Conservation (phyloP, 2,113 vertebrate genomes). For the Heloderma charlesbogerti region DNA sequence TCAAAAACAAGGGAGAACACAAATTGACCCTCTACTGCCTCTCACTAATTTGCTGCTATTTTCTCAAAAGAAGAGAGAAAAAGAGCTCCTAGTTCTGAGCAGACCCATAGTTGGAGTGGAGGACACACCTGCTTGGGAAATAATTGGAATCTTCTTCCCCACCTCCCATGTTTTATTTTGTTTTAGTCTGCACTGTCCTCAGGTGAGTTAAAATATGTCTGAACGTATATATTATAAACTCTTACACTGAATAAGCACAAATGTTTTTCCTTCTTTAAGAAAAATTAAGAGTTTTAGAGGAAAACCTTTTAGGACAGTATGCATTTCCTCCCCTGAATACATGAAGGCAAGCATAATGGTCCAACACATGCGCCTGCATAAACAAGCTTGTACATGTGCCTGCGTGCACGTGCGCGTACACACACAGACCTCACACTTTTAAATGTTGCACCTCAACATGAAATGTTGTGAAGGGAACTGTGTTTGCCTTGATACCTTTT, state of each 20-base stretch:
- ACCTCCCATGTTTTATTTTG: constrained; percentile 21
- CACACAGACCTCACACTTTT: constrained; percentile 56
- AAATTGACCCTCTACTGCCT: background rate
- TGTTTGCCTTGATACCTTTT: constrained; percentile 73
- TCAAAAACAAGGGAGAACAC: background rate
- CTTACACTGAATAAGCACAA: background rate
- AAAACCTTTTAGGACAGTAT: background rate
- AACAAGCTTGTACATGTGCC: background rate
- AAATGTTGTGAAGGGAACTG: constrained; percentile 59
- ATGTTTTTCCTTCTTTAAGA: background rate
- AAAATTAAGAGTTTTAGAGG: background rate
- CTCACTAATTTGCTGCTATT: too few relatives aligned
- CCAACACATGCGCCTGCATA: background rate
- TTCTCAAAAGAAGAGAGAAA: background rate
- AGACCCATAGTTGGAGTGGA: background rate
- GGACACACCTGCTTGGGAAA: constrained; percentile 41
- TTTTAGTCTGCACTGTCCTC: constrained; percentile 38
- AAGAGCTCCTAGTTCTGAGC: constrained; percentile 77
- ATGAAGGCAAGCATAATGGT: background rate
- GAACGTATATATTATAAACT: background rate
- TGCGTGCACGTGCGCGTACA: background rate
- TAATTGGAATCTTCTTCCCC: constrained; percentile 77
- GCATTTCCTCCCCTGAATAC: too few relatives aligned
- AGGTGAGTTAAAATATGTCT: background rate
- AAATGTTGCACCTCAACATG: constrained; percentile 23